Percentiles rank a stretch among this genome's conserved stretches.
phyloP scores from a whole-genome alignment of 2,888 invertebrate species.

The Petrolisthes cinctipes region DNA sequence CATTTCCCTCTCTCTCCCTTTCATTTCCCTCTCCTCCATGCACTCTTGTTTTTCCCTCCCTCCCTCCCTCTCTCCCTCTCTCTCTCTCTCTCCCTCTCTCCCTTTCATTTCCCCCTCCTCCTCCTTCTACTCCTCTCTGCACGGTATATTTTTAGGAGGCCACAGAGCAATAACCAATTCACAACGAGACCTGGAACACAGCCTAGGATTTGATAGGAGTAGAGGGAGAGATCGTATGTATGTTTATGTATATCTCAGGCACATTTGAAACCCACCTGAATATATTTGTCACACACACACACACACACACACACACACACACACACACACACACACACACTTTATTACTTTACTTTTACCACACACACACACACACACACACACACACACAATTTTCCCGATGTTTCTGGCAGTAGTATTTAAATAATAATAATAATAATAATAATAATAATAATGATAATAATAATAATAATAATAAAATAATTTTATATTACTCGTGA shows the following conservation, averaged over 20 bases:
- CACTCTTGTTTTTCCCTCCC: too few relatives aligned
- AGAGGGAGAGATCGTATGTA: too few relatives aligned
- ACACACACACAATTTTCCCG: not conserved
- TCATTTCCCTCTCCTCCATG: too few relatives aligned
- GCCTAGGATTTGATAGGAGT: too few relatives aligned
- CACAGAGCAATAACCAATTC: too few relatives aligned
- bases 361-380: slow-evolving; percentile 16
- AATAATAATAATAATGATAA: not conserved
- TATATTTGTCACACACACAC: not conserved
- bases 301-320: slow-evolving; percentile 14
- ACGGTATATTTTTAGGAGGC: too few relatives aligned
- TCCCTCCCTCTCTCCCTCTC: not conserved
- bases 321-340: slow-evolving; percentile 8
- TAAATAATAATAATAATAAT: not conserved
- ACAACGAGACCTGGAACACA: too few relatives aligned
- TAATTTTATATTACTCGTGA: too few relatives aligned
- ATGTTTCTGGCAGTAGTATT: not conserved
- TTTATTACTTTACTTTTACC: not conserved
- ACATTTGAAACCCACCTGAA: not conserved
- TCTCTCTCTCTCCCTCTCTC: not conserved
- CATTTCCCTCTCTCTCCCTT: not conserved
- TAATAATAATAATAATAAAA: too few relatives aligned
- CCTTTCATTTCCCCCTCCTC: not conserved
- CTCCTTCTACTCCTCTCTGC: not conserved
- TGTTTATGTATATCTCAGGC: too few relatives aligned